These are phyloP conservation scores for Macrobrachium rosenbergii DNA, from an alignment of 1,140 invertebrate genomes.

Conservation along the genomic window DNA sequence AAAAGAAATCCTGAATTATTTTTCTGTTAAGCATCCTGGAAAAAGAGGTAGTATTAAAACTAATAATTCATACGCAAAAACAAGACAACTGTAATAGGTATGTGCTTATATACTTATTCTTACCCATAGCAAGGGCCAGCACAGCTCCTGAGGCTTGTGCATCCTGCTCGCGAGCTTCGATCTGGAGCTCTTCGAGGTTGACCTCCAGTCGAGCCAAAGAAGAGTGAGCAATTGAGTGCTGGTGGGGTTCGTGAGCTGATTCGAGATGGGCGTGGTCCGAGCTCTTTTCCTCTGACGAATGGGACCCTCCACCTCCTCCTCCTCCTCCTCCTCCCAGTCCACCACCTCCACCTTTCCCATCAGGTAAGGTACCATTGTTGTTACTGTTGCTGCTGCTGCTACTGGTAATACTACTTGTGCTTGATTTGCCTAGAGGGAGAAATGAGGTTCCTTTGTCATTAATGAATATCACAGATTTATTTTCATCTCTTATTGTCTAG, in stretches of 20 bases:
- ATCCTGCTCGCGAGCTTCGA: constrained; percentile 63
- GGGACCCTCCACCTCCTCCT: too few relatives aligned
- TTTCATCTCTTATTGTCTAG: too few relatives aligned
- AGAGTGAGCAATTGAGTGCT: constrained; percentile 53
- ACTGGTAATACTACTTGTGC: background rate
- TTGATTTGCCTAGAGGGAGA: background rate
- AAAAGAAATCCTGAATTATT: too few relatives aligned
- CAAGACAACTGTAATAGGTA: too few relatives aligned
- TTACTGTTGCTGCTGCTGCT: constrained; percentile 16
- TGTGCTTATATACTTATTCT: too few relatives aligned
- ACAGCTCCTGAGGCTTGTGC: constrained; percentile 78
- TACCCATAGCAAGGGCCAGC: constrained; percentile 84
- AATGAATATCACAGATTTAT: too few relatives aligned
- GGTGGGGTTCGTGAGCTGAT: background rate
- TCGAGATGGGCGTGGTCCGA: background rate
- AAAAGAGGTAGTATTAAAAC: too few relatives aligned
- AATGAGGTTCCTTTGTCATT: too few relatives aligned
- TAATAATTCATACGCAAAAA: too few relatives aligned
- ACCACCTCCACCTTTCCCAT: background rate
- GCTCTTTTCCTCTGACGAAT: background rate
- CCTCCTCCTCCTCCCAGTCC: background rate
- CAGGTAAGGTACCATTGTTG: background rate
- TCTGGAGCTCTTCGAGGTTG: constrained; percentile 66
- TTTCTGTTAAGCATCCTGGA: too few relatives aligned
- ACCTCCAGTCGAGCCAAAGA: constrained; percentile 64